These are phyloP conservation scores for Gerris buenoi DNA, from an alignment of 1,140 invertebrate species.

Conservation along the genomic window DNA sequence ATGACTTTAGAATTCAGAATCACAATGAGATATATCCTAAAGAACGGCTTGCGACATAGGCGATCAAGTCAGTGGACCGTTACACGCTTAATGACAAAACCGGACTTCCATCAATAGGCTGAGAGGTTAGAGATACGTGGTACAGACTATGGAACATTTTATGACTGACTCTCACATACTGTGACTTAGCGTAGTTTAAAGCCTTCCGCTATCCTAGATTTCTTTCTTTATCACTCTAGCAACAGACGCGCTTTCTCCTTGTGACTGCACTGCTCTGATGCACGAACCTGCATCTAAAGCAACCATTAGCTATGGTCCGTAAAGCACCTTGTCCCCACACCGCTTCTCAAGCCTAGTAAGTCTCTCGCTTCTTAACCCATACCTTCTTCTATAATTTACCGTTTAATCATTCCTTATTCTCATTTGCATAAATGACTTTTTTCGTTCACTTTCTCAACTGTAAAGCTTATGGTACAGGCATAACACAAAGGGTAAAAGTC, in stretches of 20 bases:
- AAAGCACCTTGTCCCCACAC: neutral
- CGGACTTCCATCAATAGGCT: neutral
- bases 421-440: neutral
- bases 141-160: neutral
- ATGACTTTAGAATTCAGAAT: too few species aligned
- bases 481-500: too few species aligned
- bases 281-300: neutral
- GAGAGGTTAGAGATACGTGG: neutral
- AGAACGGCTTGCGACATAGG: too few species aligned
- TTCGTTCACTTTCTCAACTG: neutral
- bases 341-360: neutral
- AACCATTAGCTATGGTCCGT: neutral
- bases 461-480: too few species aligned
- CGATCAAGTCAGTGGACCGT: neutral
- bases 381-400: neutral
- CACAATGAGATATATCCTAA: too few species aligned
- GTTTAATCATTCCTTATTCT: neutral
- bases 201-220: too few species aligned
- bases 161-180: too few species aligned
- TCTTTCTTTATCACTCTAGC: too few species aligned
- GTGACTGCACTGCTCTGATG: too few species aligned
- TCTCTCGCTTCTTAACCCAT: neutral
- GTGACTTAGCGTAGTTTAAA: too few species aligned
- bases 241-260: too few species aligned
- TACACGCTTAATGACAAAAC: neutral